Base-by-base conservation (phyloP, 2,113 vertebrate genomes). In the Vireo altiloquus region DNA sequence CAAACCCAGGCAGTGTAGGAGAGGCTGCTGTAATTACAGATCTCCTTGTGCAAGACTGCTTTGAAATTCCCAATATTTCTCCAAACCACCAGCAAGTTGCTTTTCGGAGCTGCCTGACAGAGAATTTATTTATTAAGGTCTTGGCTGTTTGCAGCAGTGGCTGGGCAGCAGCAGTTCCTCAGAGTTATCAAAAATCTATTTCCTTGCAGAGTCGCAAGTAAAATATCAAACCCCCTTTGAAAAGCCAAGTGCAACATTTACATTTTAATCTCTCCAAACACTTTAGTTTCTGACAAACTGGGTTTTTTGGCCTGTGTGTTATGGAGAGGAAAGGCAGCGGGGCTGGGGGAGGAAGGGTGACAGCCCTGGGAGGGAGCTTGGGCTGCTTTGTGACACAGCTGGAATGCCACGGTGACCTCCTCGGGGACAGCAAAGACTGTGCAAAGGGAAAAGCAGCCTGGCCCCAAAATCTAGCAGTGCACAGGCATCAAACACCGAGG, bases 161-260 rank as follows among this genome's bases (percentile, higher is more conserved):
- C 84, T 90, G 91, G 72, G 88, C 91, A 94, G 94, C 77, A 87
- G 90, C 69, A 35, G 69, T 50, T 96, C 82, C 16, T 10, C 83
- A 89, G 90, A 96, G 96, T 96, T 96, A 96, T 96, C 95, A 97
- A 92, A 95, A 96, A 96, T 93, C 95, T 97, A 96, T 97, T 97
- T 96, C 94, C 87, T 95, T 9, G 19, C 56, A 27, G 64, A 86
- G 78, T 56, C 94, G 44, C 84, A 91, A 96, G 94, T 86, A 75
- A 97, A 97, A 93, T 84, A 95, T 70, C 95, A 96, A 95, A 33
- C 81, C 72, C 87, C 59, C 61, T 79, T 88, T n/a, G 53, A 93
- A 96, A 97, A 96, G 89, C 93, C 8, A 17, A 95, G 92, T 16
- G 44, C 87, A 93, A 96, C 96, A 97, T 97, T 97, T 97, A 95